phyloP scores from a whole-genome alignment of 2,888 invertebrate species.

The Malthinus flaveolus region DNA sequence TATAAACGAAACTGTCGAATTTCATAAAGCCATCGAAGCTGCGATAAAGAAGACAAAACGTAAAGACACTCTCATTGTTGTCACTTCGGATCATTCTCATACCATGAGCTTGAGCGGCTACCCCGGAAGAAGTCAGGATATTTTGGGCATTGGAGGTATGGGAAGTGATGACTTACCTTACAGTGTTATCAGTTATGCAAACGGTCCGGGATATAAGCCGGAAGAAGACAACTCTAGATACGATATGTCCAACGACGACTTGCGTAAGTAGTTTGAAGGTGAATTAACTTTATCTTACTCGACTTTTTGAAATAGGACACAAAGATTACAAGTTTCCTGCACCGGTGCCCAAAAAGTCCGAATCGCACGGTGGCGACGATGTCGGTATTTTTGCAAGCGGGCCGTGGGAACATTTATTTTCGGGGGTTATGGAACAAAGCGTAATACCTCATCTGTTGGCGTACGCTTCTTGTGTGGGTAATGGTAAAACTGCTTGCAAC shows the following conservation, averaged over 20 bases:
- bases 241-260: conserved; percentile 59
- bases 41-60: conserved; percentile 64
- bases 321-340: conserved; percentile 5
- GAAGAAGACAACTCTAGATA: conserved; percentile 57
- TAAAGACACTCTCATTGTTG: conserved; percentile 75
- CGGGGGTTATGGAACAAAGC: conserved; percentile 77
- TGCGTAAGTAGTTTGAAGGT: conserved; percentile 40
- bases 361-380: conserved; percentile 63
- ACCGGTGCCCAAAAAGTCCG: neutral
- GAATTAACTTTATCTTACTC: neutral
- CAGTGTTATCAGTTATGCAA: conserved; percentile 70
- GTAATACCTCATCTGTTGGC: conserved; percentile 75
- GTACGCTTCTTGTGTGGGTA: conserved; percentile 73
- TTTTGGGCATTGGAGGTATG: conserved; percentile 58
- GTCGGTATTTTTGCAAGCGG: conserved; percentile 76
- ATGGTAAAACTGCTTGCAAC: conserved; percentile 49
- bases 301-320: neutral
- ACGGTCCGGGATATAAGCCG: conserved; percentile 65
- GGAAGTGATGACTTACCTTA: conserved; percentile 64
- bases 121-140: conserved; percentile 65
- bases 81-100: conserved; percentile 78
- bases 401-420: conserved; percentile 79
- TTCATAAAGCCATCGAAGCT: conserved; percentile 60
- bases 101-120: conserved; percentile 79
- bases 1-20: conserved; percentile 77